A percentile compares a stretch with the other conserved stretches of the same genome.
phyloP scores from a whole-genome alignment of 2,888 invertebrate genomes.

The Andricus quercusramuli region DNA sequence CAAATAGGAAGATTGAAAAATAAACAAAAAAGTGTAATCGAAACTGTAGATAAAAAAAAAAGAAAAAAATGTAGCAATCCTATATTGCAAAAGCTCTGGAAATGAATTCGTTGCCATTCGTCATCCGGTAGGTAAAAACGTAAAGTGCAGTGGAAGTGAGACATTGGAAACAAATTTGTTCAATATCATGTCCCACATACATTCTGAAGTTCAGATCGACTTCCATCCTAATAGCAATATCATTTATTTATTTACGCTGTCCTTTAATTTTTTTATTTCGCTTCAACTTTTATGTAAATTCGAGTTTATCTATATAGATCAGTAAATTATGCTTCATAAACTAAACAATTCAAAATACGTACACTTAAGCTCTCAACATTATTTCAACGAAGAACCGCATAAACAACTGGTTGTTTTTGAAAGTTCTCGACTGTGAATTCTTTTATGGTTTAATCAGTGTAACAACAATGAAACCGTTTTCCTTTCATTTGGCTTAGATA shows the following conservation, averaged over 20 bases:
- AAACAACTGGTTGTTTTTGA: not conserved
- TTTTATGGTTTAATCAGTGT: not conserved
- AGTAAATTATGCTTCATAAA: not conserved
- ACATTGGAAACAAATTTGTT: constrained; percentile 22
- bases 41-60: not conserved
- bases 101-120: constrained; percentile 14
- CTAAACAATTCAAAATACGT: too few species aligned
- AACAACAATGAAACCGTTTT: not conserved
- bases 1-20: not conserved
- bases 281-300: not conserved
- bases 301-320: not conserved
- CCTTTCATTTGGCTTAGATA: constrained; percentile 7
- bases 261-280: not conserved
- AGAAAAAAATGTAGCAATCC: not conserved
- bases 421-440: not conserved
- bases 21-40: not conserved
- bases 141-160: constrained; percentile 15
- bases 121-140: not conserved
- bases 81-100: not conserved
- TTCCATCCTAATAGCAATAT: not conserved
- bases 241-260: constrained; percentile 2
- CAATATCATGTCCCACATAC: not conserved
- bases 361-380: too few species aligned
- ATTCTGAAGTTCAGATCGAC: not conserved
- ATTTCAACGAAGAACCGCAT: not conserved